Evolutionary conservation across 64 coral and sea anemone genomes (phyloP), one percentile per base, ranked within the genome.

Genomic region (Stichodactyla mertensii): DNA sequence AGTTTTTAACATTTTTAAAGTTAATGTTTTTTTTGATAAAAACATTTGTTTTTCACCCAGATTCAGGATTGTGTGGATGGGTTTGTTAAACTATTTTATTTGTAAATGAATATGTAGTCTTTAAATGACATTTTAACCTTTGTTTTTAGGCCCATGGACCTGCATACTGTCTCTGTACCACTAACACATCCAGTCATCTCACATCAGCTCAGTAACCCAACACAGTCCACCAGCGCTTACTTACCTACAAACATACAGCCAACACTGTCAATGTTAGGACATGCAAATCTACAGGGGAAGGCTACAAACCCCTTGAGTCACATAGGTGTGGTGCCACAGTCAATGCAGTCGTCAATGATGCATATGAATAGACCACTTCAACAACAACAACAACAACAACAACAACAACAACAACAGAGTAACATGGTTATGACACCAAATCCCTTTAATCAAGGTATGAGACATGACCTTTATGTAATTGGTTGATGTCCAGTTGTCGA

Each of bases 401-500:
- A 97, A 67, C 89, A 91, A 45, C 36, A 45, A 45, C 36, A 45
- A 45, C 36, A 97, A 67, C 89, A 91, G 51, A 84, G 86, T 84
- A 90, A 90, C 53, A 89, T 95, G n/a, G 70, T 89, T 54, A 89
- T 95, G 52, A 83, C 87, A 0, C 90, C 82, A 64, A 95, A 92
- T 89, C 89, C 86, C 10, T 97, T 92, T 31, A 97, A 92, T 88
- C 94, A 92, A 97, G 94, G 94, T 97, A 71, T 67, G 82, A 10
- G 26, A 11, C 16, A 83, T 23, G 62, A 45, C 36, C 36, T 45
- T 45, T 45, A 45, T 45, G 36, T 45, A 2, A 45, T 45, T 45
- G 36, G 36, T 45, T 45, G 36, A 45, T 45, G 36, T 45, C 36
- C 36, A 45, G 36, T 45, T 45, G 36, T 45, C 3, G 36, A 45